Evolutionary conservation across 2,888 invertebrate genomes (phyloP).

Genomic region (Stegophylla sp.): DNA sequence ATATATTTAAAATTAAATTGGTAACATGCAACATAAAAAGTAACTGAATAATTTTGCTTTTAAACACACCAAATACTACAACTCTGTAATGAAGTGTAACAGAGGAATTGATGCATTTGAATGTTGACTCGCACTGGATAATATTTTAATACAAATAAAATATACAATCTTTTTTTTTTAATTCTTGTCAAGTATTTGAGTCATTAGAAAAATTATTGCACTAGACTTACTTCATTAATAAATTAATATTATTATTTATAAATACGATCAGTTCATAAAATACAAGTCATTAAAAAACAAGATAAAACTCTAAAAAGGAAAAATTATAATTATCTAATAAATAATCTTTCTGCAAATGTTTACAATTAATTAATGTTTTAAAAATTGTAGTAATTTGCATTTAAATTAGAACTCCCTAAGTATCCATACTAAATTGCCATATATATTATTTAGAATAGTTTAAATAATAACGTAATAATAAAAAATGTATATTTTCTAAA

Average conservation of each 20-base stretch:
- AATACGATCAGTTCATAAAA: not conserved
- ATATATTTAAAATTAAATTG: slow-evolving; percentile 17
- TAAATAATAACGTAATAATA: slow-evolving; percentile 12
- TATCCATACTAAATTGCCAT: slow-evolving; percentile 6
- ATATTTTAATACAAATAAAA: no score
- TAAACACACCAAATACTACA: not conserved
- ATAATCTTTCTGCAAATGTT: not conserved
- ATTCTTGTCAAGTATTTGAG: not conserved
- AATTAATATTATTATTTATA: not conserved
- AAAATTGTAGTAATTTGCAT: not conserved
- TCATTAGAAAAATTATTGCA: not conserved
- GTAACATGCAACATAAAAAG: slow-evolving; percentile 30
- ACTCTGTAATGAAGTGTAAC: not conserved
- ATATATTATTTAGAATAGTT: slow-evolving; percentile 34
- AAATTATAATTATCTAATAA: not conserved
- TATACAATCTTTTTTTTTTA: not conserved
- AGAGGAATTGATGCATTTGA: no score
- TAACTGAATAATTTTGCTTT: not conserved
- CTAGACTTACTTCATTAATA: not conserved
- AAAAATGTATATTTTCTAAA: slow-evolving; percentile 14
- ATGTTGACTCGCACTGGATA: no score
- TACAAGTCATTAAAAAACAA: not conserved
- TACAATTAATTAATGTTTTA: not conserved
- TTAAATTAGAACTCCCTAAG: not conserved
- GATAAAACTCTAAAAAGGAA: slow-evolving; percentile 1